Base-by-base conservation (phyloP, 2,797 vertebrate genomes). In the Enteromius treurensis region DNA sequence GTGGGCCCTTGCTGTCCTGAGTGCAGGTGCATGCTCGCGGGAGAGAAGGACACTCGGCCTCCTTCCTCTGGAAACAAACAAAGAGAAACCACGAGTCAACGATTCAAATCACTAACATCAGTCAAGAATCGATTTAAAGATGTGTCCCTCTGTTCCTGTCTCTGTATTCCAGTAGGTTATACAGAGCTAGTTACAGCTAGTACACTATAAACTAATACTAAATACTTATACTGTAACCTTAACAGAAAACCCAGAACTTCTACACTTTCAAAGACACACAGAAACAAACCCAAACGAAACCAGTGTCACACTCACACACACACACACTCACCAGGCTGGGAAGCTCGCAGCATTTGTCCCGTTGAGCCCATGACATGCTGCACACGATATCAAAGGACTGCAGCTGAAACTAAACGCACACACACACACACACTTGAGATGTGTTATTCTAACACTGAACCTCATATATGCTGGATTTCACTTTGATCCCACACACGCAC, bases 311-410 rank as follows among this genome's bases (percentile, higher is more conserved):
- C 17, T 75, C 76, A 53, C 29, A 15, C 42, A 23, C 14, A 49
- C 53, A 62, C 37, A 64, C 51, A 40, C 79, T 86, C 71, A 99
- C 98, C 96, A 99, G 92, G 82, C 94, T 95, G 32, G 98, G 98
- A 81, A 99, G 95, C 83, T 99, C 98, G 62, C 98, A 99, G 94
- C 98, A 99, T 88, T 96, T 97, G 93, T 99, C 98, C 86, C 95
- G 93, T 92, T 89, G 91, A 89, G 98, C 97, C 97, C 97, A 98
- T 0, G 96, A 96, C 0, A 96, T 96, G 85, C 97, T 96, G 91
- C 98, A 99, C 86, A 97, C 91, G 13, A 99, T 99, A 89, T 99
- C 97, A 87, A 99, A 99, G 92, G 95, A 95, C 93, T 99, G 98
- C 69, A 99, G 92, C 92, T 99, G 96, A 90, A 99, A 95, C 98